Evolutionary conservation across 1,140 invertebrate species (phyloP).

Genomic region (Drosophila mauritiana): DNA sequence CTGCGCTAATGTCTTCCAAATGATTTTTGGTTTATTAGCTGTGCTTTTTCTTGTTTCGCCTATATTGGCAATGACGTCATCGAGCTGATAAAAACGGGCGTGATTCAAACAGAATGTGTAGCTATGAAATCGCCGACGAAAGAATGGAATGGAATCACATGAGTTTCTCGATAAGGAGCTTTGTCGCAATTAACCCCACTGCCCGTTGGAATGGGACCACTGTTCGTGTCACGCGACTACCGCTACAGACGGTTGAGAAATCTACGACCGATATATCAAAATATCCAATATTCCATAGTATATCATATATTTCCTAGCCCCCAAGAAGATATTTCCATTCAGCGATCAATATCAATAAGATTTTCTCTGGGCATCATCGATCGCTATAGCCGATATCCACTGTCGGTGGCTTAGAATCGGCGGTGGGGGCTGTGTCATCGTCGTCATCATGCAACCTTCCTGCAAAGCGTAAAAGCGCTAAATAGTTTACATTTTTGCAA

Average conservation of each 20-base stretch:
- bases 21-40: constrained; percentile 18
- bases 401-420: constrained; percentile 1
- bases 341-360: too few relatives aligned
- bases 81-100: constrained; percentile 29
- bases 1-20: constrained; percentile 2
- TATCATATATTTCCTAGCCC: not conserved
- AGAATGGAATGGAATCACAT: constrained; percentile 2
- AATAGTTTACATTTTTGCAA: constrained; percentile 51
- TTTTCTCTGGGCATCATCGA: not conserved
- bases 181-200: not conserved
- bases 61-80: constrained; percentile 26
- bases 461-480: constrained; percentile 51
- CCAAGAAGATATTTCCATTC: not conserved
- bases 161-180: constrained; percentile 8
- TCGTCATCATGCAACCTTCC: constrained; percentile 43
- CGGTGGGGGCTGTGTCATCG: constrained; percentile 23
- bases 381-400: not conserved
- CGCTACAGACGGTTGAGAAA: not conserved
- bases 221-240: constrained; percentile 4
- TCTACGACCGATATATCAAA: not conserved
- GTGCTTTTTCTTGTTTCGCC: not conserved
- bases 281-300: not conserved
- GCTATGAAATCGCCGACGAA: not conserved
- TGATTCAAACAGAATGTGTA: constrained; percentile 21
- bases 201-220: not conserved